Percentiles rank a stretch among this genome's conserved stretches.
Conservation (phyloP, 2,113 vertebrate genomes). For the Strix uralensis region DNA sequence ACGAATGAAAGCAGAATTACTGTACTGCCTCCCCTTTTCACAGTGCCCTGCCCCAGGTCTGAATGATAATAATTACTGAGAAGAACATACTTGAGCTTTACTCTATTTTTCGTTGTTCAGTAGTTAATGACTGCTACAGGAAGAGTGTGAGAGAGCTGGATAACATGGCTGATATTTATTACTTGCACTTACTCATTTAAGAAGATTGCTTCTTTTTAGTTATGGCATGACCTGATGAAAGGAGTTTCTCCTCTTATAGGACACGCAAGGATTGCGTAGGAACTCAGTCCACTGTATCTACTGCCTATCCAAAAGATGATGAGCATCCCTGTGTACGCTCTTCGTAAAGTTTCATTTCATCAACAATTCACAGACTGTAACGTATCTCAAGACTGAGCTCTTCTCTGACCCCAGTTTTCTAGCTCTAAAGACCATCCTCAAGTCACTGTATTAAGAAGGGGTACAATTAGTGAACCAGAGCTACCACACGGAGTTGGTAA, state of each 20-base stretch:
- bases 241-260: not conserved
- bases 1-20: not conserved
- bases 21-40: not conserved
- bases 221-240: no score
- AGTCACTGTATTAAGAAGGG: not conserved
- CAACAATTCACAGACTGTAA: not conserved
- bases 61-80: not conserved
- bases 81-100: not conserved
- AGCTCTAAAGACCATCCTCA: not conserved
- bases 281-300: not conserved
- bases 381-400: not conserved
- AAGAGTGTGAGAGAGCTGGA: not conserved
- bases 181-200: not conserved
- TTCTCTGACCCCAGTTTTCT: not conserved
- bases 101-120: not conserved
- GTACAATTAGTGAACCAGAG: not conserved
- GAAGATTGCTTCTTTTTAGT: not conserved
- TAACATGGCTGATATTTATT: accelerated
- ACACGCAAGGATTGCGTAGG: not conserved
- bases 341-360: not conserved
- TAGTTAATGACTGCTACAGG: not conserved
- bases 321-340: not conserved
- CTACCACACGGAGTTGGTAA: not conserved
- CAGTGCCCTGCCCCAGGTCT: not conserved
- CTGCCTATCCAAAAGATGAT: not conserved